Evolutionary conservation across 2,797 vertebrate species (phyloP), one percentile per base, ranked within the genome.

Genomic region (Enoplosus armatus): DNA sequence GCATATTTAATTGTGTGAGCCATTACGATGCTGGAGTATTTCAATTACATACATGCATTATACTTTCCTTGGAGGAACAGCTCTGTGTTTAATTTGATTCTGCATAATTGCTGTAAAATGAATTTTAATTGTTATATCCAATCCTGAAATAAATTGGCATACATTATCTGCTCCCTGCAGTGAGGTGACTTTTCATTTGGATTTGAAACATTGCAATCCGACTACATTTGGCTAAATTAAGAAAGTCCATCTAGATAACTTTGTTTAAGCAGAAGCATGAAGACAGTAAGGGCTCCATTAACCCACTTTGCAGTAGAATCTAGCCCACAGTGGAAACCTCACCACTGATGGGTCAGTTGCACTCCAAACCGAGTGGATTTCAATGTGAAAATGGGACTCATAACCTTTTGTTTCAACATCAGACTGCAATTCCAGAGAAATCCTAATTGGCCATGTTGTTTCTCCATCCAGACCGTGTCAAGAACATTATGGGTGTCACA

Each of bases 1-100:
- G 89, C 92, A 83, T 89, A 90, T 93, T 93, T 95, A 94, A 95
- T 95, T 87, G 89, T 72, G 80, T 81, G 85, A 91, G 87, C 90
- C 91, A 94, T 94, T 94, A 93, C 67, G 73, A 90, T 81, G 75
- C 85, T 82, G 88, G 85, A 85, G 87, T 91, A 94, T 93, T 94
- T 95, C 91, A 95, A 94, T 95, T 92, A 92, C 81, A 84, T 78
- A 87, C 84, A 85, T 89, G 90, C 90, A 83, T 92, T 87, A 87
- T 72, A 79, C 84, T 89, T 90, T 83, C 85, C 83, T 89, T 53
- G 66, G 89, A 89, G 92, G 88, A 91, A 87, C 79, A 75, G 85
- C 90, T 89, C 85, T 64, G 80, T 72, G 77, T 89, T 92, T 92
- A 90, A 94, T 93, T 93, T 87, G 88, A 93, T 93, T 90, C 71